Evolutionary conservation across 1,140 invertebrate genomes (phyloP), one percentile per base, ranked within the genome.

Genomic region (Bactericera cockerelli): DNA sequence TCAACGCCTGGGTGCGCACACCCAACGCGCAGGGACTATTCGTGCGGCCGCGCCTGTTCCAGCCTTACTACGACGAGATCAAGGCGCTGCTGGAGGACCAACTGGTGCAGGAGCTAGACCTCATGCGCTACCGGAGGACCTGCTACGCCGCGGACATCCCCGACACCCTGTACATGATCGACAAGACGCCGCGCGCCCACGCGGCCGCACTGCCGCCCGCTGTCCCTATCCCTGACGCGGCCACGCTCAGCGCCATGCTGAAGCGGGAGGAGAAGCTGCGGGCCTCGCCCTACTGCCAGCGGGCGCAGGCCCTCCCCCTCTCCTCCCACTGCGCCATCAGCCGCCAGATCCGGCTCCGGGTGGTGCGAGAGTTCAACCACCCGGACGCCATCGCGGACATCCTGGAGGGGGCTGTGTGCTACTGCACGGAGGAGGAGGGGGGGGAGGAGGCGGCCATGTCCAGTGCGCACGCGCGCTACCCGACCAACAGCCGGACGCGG

Each of bases 81-180:
- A 93, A 93, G 79, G 77, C 80, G 58, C 73, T 92, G 62, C 76
- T 94, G 26, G 89, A 91, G 68, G 87, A 91, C 70, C 84, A 88
- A 66, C 76, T 87, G 68, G 79, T 86, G 56, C 82, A 84, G 65
- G 88, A 89, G 70, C 81, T 80, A 31, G 87, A 89, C 67, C 56
- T 62, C 26, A 56, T 61, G 33, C 68, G 87, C 55, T 76, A 88
- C 60, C 78, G 85, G 21, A 58, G 65, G 38, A 61, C 62, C 26
- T 73, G 81, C 19, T 78, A 82, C 61, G 77, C 78, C 65, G 79
- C 80, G 22, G 82, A 87, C 69, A 93, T 94, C 67, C 92, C 92
- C 0, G 93, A 96, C 72, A 91, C 91, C 1, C 74, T 95, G 25
- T 96, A 95, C 69, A 95, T 96, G 93, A 86, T 94, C 24, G 81